A percentile compares a stretch with the other conserved stretches of the same genome.
phyloP scores from a whole-genome alignment of 2,888 invertebrate genomes.

The Amphipyra berbera region DNA sequence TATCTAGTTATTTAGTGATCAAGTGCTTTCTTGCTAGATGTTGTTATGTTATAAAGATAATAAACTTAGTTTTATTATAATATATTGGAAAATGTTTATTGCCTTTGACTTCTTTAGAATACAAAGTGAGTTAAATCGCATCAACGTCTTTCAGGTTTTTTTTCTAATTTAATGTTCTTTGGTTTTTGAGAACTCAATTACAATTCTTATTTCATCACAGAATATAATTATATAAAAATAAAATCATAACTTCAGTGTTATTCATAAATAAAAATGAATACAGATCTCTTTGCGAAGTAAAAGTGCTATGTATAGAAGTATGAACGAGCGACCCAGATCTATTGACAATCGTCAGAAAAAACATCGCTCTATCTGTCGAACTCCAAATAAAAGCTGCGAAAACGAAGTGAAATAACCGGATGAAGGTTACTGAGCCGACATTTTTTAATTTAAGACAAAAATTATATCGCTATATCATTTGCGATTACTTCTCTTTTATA shows the following conservation, averaged over 20 bases:
- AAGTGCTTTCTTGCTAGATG: too few relatives aligned
- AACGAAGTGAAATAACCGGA: constrained; percentile 73
- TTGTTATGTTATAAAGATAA: too few relatives aligned
- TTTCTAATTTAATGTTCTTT: background rate
- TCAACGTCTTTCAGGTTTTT: background rate
- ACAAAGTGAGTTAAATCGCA: background rate
- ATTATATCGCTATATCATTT: background rate
- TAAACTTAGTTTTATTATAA: too few relatives aligned
- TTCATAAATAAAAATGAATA: constrained; percentile 48
- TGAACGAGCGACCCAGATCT: constrained; percentile 82
- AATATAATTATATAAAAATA: constrained; percentile 17
- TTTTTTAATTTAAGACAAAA: constrained; percentile 19
- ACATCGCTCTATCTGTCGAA: constrained; percentile 68
- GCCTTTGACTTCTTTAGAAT: background rate
- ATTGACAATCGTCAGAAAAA: constrained; percentile 79
- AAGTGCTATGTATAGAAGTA: constrained; percentile 82
- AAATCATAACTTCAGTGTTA: constrained; percentile 35
- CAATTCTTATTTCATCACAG: constrained; percentile 6
- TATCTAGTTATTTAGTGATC: too few relatives aligned
- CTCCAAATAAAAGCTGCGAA: constrained; percentile 80
- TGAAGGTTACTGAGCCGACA: constrained; percentile 31
- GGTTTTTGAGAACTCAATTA: background rate
- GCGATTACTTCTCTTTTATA: too few relatives aligned
- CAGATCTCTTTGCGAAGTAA: constrained; percentile 80
- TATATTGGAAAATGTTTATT: too few relatives aligned